A percentile compares a stretch with the other conserved stretches of the same genome.
Evolutionary conservation across 2,888 invertebrate species (phyloP).

Genomic region (Perdita meconis): DNA sequence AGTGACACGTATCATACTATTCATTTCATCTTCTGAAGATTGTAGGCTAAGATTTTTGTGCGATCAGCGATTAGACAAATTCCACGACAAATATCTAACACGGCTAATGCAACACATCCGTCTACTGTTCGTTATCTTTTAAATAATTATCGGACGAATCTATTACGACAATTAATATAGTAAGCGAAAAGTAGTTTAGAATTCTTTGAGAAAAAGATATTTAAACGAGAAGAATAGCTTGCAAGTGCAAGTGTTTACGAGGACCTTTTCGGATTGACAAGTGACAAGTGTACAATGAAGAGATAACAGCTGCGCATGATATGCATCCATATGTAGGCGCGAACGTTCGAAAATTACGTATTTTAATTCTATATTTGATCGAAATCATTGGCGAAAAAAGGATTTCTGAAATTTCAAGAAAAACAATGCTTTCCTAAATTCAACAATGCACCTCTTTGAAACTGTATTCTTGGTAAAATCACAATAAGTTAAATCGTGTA

Average conservation of each 20-base stretch:
- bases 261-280: background rate
- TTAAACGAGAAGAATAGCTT: slow-evolving; percentile 5
- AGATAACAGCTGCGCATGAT: slow-evolving; percentile 16
- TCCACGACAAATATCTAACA: background rate
- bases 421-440: no score
- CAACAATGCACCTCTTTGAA: no score
- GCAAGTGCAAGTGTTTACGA: background rate
- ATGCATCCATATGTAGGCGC: slow-evolving; percentile 7
- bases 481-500: no score
- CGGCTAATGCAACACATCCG: background rate
- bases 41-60: background rate
- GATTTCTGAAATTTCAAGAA: no score
- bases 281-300: background rate
- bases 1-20: background rate
- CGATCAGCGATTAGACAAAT: background rate
- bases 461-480: no score
- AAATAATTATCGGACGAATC: background rate
- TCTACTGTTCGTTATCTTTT: background rate
- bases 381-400: background rate
- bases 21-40: background rate
- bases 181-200: background rate
- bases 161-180: slow-evolving; percentile 1
- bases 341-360: slow-evolving; percentile 21
- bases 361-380: background rate
- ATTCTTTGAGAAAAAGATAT: background rate